Percentiles rank a stretch among this genome's conserved stretches.
Conservation (phyloP, 1,140 invertebrate species). For the Myzus persicae region DNA sequence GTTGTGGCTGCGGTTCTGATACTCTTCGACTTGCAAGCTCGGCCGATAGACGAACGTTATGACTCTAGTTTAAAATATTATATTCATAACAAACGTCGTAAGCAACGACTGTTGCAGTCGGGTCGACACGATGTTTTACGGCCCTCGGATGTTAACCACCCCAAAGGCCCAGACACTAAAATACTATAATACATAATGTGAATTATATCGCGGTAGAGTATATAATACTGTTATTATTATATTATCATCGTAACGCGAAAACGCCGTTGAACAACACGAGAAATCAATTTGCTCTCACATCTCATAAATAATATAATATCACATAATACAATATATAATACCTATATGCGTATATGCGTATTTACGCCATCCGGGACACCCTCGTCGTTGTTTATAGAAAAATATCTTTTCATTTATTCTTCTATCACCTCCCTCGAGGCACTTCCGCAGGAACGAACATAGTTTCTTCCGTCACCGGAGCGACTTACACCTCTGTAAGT, state of each 20-base stretch:
- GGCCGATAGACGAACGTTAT: background rate
- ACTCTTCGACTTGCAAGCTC: background rate
- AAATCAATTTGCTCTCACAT: slow-evolving; percentile 23
- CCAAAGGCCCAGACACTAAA: background rate
- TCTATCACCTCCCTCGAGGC: background rate
- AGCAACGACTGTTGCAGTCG: background rate
- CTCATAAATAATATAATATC: background rate
- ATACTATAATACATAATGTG: background rate
- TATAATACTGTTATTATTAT: background rate
- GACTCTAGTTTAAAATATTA: background rate
- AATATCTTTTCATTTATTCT: slow-evolving; percentile 19
- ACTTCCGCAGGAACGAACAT: background rate
- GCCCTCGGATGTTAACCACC: background rate
- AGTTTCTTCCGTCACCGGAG: background rate
- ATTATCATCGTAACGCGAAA: background rate
- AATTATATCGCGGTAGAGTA: background rate
- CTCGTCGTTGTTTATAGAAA: background rate
- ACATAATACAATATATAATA: background rate
- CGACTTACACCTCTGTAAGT: background rate
- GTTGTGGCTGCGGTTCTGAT: background rate
- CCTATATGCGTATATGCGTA: background rate
- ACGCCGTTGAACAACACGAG: background rate
- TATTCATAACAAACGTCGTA: background rate
- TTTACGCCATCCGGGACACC: background rate
- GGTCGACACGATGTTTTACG: background rate